These are phyloP conservation scores for Thryonomys swinderianus DNA, from an alignment of 2,113 vertebrate genomes.

Conservation along the genomic window DNA sequence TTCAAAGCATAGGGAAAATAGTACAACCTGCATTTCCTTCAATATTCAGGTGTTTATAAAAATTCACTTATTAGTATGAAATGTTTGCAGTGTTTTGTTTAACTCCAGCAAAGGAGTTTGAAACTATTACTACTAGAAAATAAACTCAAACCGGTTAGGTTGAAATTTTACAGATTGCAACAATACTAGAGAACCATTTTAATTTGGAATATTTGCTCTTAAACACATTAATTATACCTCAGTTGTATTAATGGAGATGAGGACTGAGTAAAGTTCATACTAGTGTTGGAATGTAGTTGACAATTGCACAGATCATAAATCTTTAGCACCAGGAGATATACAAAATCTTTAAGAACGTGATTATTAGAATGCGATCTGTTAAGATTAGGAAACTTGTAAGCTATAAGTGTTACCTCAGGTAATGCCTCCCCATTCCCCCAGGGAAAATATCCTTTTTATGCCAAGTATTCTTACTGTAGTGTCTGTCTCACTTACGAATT, in stretches of 20 bases:
- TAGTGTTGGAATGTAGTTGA: conserved; percentile 54
- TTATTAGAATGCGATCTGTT: conserved; percentile 29
- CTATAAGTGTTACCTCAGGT: conserved; percentile 64
- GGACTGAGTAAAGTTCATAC: conserved; percentile 47
- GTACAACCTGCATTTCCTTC: conserved; percentile 57
- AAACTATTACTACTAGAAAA: conserved; percentile 56
- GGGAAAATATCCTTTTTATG: conserved; percentile 53
- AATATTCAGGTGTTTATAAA: background rate
- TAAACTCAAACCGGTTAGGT: conserved; percentile 52
- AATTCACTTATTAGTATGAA: conserved; percentile 53
- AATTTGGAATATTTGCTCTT: conserved; percentile 68
- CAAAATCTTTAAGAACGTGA: conserved; percentile 19
- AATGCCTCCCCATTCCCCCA: background rate
- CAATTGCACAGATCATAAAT: conserved; percentile 27
- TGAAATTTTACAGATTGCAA: conserved; percentile 49
- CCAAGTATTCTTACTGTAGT: conserved; percentile 56
- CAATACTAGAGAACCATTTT: conserved; percentile 46
- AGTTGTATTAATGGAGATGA: conserved; percentile 46
- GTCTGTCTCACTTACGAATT: conserved; percentile 58
- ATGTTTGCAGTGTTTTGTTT: conserved; percentile 28
- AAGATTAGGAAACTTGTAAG: conserved; percentile 68
- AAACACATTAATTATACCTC: conserved; percentile 50
- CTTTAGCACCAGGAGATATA: conserved; percentile 10
- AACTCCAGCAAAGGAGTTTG: conserved; percentile 22
- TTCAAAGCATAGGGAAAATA: conserved; percentile 76